Base-by-base conservation (phyloP, 2,797 vertebrate species). In the Apogon talboti region DNA sequence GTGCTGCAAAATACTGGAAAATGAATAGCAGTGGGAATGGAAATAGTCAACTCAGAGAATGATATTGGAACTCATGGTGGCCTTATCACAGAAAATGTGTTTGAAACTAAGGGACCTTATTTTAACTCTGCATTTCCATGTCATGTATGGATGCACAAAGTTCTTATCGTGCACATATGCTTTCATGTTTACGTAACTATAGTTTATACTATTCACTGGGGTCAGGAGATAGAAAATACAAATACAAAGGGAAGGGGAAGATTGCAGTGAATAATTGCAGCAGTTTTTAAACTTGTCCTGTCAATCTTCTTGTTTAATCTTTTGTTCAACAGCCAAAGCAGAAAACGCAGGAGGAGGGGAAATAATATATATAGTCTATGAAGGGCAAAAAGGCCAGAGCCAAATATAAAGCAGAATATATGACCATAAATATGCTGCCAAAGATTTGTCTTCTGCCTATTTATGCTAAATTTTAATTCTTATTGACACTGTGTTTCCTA, bases 1-100 rank as follows among this genome's bases (percentile, higher is more conserved):
- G 86, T 62, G 83, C 71, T 74, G 47, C 72, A 61, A 82, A 90
- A 77, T 63, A 79, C 52, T 67, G 53, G 76, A 62, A 81, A 83
- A 87, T 62, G 53, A 81, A 84, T 11, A 65, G 69, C 70, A 73
- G 82, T 54, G 72, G 68, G 51, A 63, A 64, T 66, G 44, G 46
- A 68, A 67, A 66, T 65, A 61, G 50, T 71, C 51, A 68, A 68
- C 10, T 33, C 47, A 14, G 15, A 66, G 41, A 72, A 60, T 63
- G 14, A 82, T 44, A 28, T 37, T 57, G 21, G 16, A 62, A 67
- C 21, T 56, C 5, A 12, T 41, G n/a, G 49, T 42, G 44, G 60
- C 54, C n/a, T 45, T 37, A 50, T 69, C 14, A 66, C 4, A 66
- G 50, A 67, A 50, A 65, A 62, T 41, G 15, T 19, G n/a, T 72